A percentile compares a stretch with the other conserved stretches of the same genome.
These are phyloP conservation scores for Crocallis elinguaria DNA, from an alignment of 2,888 invertebrate genomes.

Conservation along the genomic window DNA sequence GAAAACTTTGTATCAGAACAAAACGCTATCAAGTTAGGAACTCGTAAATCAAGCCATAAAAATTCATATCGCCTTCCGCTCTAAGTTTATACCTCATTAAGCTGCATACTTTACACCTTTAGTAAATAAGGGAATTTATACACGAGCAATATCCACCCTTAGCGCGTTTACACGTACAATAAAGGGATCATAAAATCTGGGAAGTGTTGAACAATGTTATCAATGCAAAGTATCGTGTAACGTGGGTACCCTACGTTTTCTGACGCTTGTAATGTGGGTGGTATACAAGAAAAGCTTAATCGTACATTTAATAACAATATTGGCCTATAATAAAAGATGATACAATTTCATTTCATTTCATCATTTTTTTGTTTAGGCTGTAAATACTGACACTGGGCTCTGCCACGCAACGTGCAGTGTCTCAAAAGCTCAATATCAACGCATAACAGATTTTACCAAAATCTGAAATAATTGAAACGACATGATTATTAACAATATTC, in stretches of 20 bases:
- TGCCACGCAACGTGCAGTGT: too few relatives aligned
- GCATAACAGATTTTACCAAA: too few relatives aligned
- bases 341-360: too few relatives aligned
- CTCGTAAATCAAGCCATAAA: conserved; percentile 5
- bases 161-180: conserved; percentile 50
- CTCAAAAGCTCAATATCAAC: too few relatives aligned
- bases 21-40: too few relatives aligned
- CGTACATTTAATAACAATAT: neutral
- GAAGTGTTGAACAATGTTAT: conserved; percentile 76
- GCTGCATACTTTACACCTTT: conserved; percentile 35
- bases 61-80: conserved; percentile 36
- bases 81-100: conserved; percentile 35
- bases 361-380: too few relatives aligned
- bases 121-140: conserved; percentile 33
- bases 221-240: conserved; percentile 73
- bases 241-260: conserved; percentile 60
- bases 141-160: conserved; percentile 35
- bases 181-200: conserved; percentile 67
- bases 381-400: too few relatives aligned
- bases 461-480: too few relatives aligned
- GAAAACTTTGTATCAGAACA: too few relatives aligned
- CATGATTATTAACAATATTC: too few relatives aligned
- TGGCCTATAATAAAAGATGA: too few relatives aligned
- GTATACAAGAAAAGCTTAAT: conserved; percentile 35
- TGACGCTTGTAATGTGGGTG: conserved; percentile 40